Evolutionary conservation across 37 sponge, comb jelly and placozoan genomes (phyloP), one percentile per base, ranked within the genome.

Genomic region (Ianthella basta): DNA sequence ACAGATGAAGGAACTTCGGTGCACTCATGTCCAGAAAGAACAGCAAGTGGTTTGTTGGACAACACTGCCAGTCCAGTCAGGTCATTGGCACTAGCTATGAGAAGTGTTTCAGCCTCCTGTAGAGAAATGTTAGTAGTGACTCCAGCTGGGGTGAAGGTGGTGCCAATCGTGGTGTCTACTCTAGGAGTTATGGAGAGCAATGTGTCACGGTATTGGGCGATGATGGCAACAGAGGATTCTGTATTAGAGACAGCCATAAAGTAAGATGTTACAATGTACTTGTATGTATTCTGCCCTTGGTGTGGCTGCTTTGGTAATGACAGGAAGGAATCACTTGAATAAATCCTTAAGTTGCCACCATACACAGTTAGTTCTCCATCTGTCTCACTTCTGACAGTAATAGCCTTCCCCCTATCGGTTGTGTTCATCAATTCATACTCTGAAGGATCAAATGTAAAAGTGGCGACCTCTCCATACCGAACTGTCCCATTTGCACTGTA

Each of bases 41-140:
- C 36, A 19, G 85, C 50, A 18, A 89, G 24, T 24, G 89, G 89
- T 32, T 89, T 84, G 21, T 73, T 35, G 14, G 89, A 89, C 10
- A 44, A 33, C 21, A 89, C 44, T 39, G 57, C 10, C 12, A 59
- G 57, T 20, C 89, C 89, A 27, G 85, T 84, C 0, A 80, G 34
- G 41, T 86, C 91, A 32, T 38, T 19, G 1, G 27, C 23, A 3
- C 67, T 19, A 20, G 44, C 4, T 61, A 61, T 10, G 4, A 61
- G 64, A 12, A 61, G 14, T 61, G 64, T 29, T n/a, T 61, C 64
- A 6, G 4, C 24, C 29, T 61, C 29, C 24, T 61, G 64, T 13
- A 61, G 64, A 13, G 14, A 13, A 5, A 61, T 61, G 4, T 61
- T n/a, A 13, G 64, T 61, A 61, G 64, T 61, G 2, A 12, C 29